These are phyloP conservation scores for Argynnis bischoffii DNA, from an alignment of 2,888 invertebrate genomes.

Conservation along the genomic window DNA sequence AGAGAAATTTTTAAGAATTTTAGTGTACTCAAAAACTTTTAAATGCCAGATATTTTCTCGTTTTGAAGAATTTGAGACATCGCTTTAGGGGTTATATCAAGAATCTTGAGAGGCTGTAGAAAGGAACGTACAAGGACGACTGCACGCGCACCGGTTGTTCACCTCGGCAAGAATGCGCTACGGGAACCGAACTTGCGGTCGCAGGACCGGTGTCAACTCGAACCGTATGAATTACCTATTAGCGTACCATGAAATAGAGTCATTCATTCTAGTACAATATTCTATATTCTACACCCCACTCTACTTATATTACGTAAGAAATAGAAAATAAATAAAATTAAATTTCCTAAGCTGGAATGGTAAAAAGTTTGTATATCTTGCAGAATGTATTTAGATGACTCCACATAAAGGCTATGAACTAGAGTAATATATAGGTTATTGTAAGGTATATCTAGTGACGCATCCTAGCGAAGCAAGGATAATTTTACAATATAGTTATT, in stretches of 20 bases:
- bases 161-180: constrained; percentile 73
- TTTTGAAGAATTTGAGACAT: constrained; percentile 19
- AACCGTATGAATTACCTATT: constrained; percentile 36
- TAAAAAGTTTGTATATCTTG: too few relatives aligned
- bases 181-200: constrained; percentile 60
- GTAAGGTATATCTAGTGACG: too few relatives aligned
- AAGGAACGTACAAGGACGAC: constrained; percentile 76
- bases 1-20: constrained; percentile 8
- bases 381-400: too few relatives aligned
- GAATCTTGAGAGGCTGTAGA: constrained; percentile 49
- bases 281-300: too few relatives aligned
- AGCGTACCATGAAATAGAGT: constrained; percentile 27
- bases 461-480: too few relatives aligned
- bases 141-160: constrained; percentile 71
- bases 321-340: too few relatives aligned
- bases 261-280: constrained; percentile 17
- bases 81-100: constrained; percentile 30
- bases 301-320: too few relatives aligned
- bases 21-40: constrained; percentile 7
- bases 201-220: constrained; percentile 51
- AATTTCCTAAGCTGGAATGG: too few relatives aligned
- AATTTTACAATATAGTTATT: too few relatives aligned
- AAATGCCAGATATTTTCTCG: constrained; percentile 16
- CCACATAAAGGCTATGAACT: too few relatives aligned
- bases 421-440: too few relatives aligned